A percentile compares a stretch with the other conserved stretches of the same genome.
These are phyloP conservation scores for Archaeoteleia sp. DNA, from an alignment of 2,888 invertebrate genomes.

Conservation along the genomic window DNA sequence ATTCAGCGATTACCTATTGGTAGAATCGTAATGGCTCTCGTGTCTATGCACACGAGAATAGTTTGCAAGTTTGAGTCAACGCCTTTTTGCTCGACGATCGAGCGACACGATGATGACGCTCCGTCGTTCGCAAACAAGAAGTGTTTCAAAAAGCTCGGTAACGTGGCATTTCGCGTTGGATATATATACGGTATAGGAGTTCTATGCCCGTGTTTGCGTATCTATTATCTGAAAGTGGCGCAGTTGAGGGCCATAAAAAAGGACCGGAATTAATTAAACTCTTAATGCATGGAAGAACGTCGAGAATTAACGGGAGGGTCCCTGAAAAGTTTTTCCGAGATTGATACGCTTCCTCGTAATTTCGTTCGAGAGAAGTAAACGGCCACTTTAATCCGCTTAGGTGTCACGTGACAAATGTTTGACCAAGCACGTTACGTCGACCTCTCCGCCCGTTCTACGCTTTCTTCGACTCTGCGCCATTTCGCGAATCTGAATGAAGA, in stretches of 20 bases:
- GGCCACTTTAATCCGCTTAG: conserved; percentile 55
- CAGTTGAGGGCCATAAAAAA: conserved; percentile 43
- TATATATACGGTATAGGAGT: conserved; percentile 31
- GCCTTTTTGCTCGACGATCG: conserved; percentile 17
- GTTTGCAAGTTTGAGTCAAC: conserved; percentile 29
- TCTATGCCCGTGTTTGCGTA: conserved; percentile 47
- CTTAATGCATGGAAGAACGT: conserved; percentile 55
- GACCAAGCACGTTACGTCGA: conserved; percentile 46
- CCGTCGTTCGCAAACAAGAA: conserved; percentile 3
- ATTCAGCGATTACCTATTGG: conserved; percentile 43
- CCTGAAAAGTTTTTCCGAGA: conserved; percentile 49
- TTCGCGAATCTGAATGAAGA: conserved; percentile 40
- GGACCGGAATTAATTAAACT: conserved; percentile 64
- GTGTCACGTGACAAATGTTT: conserved; percentile 54
- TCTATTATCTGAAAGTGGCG: conserved; percentile 45
- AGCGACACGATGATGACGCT: conserved; percentile 6
- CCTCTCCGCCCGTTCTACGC: conserved; percentile 17
- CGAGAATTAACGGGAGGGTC: conserved; percentile 47
- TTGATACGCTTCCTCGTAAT: conserved; percentile 54
- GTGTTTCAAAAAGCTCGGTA: conserved; percentile 15
- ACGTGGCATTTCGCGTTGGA: conserved; percentile 6
- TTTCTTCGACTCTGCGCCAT: conserved; percentile 38
- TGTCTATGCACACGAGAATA: conserved; percentile 8
- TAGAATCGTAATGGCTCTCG: conserved; percentile 26
- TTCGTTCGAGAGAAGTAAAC: conserved; percentile 54